phyloP scores from a whole-genome alignment of 2,888 invertebrate species.

The Spisula solida region DNA sequence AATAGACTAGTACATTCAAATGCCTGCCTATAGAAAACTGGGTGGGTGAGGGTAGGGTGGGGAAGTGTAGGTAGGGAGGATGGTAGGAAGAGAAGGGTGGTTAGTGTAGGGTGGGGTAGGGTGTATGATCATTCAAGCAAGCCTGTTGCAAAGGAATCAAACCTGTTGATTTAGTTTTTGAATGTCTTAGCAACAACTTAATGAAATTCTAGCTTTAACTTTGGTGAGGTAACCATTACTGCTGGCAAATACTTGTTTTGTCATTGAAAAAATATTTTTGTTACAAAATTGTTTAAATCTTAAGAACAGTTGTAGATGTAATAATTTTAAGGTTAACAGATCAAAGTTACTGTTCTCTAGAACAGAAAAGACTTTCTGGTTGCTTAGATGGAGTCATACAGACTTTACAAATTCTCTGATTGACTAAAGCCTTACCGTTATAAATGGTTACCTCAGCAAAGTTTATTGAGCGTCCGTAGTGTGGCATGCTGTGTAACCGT shows the following conservation, averaged over 20 bases:
- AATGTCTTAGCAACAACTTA: background rate
- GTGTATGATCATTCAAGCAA: conserved; percentile 4
- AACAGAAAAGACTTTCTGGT: no score
- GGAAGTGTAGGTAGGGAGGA: no score
- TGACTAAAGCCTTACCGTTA: no score
- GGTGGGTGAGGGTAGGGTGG: no score
- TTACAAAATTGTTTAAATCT: background rate
- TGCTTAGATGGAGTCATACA: no score
- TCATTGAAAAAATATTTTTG: background rate
- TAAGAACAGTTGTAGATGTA: no score
- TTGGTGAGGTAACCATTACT: conserved; percentile 12
- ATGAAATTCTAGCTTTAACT: background rate
- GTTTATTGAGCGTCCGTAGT: background rate
- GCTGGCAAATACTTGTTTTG: background rate
- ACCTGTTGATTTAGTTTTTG: background rate
- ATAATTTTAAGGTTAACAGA: no score
- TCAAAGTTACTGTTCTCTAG: no score
- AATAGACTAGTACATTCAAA: no score
- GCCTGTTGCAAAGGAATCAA: background rate
- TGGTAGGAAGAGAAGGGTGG: no score
- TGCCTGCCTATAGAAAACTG: no score
- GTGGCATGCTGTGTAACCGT: conserved; percentile 28
- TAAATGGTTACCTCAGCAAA: conserved; percentile 9
- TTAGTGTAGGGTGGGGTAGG: background rate
- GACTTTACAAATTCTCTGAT: no score